Base-by-base conservation (phyloP, 2,888 invertebrate species). In the Galerucella nymphaeae region DNA sequence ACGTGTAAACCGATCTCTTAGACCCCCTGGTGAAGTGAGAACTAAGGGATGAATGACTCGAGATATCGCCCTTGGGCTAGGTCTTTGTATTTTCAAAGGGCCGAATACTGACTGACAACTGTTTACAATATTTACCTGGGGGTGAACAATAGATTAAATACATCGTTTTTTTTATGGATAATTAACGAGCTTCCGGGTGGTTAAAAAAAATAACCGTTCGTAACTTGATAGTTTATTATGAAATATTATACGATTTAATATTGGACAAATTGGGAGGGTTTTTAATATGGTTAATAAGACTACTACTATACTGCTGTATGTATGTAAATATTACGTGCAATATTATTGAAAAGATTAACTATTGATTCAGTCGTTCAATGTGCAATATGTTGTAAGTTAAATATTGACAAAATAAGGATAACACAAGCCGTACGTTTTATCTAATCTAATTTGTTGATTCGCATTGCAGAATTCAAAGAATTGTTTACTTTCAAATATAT, bases 81-180 rank as follows among this genome's bases (percentile, higher is more conserved):
- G 18, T 30, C 59, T 30, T 38, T 30, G 59, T 30, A 59, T 38
- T 30, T 38, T 9, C 13, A 42, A 62, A 62, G 61, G 61, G 61
- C 63, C 64, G 57, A 41, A 59, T n/a, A 70, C 9, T 62, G 69
- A 63, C 63, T 64, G 70, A 70, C 64, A 70, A 63, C 70, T 70
- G 64, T 63, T 64, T 67, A 67, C 70, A 30, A 63, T 64, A 63
- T 64, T 42, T 70, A 70, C 70, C 70, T 70, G 70, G 20, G 63
- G 55, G 63, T 57, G 55, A 63, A 70, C 55, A 70, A 70, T 57
- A 42, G 11, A 57, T 50, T 63, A 64, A 48, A 63, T 38, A 10
- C 53, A 70, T 70, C 42, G 64, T 55, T 70, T 57, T 70, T 62
- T 69, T 41, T 11, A 18, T 18, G 58, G 23, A 42, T 70, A 62